Base-by-base conservation (phyloP, 2,113 vertebrate species). In the Caranx melampygus region DNA sequence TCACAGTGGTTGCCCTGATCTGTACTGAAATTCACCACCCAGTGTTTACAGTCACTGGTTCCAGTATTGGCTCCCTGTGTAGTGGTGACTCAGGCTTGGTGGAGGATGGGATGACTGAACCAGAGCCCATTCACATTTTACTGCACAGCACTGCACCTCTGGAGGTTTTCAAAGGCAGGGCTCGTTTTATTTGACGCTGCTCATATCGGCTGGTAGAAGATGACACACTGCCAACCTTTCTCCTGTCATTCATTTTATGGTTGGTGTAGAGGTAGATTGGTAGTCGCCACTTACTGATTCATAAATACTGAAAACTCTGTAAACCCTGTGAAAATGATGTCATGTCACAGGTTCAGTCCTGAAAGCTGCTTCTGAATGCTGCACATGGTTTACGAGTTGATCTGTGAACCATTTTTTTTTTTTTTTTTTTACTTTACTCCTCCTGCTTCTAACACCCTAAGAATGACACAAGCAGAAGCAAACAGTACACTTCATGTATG, bases 111-210 rank as follows among this genome's bases (percentile, higher is more conserved):
- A 82, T 49, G 54, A 71, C 69, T 60, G 64, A 77, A n/a, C 55
- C 68, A 60, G 51, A 79, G 55, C 55, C 42, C 31, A 77, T 71
- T 85, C 72, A 78, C 34, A 47, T 74, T 70, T 80, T 31, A 45
- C 33, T 18, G 60, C 16, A 66, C 6, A 69, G 21, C 37, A 11
- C 21, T 31, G n/a, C 0, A 35, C 12, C 52, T 63, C 18, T 7
- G 52, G 18, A 57, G 16, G 58, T 67, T 70, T 2, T 60, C 33
- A 71, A 58, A 33, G 55, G 11, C 35, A 59, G 18, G 3, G 18
- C 13, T 68, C 34, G 70, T 74, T 63, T 60, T n/a, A 57, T 63
- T 51, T 65, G 12, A 70, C 64, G n/a, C 18, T 62, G 61, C n/a
- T 81, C 45, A 51, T 18, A 16, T 52, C 9, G 20, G 20, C 49